Base-by-base conservation (phyloP, 1,140 invertebrate genomes). In the Papilio glaucus region DNA sequence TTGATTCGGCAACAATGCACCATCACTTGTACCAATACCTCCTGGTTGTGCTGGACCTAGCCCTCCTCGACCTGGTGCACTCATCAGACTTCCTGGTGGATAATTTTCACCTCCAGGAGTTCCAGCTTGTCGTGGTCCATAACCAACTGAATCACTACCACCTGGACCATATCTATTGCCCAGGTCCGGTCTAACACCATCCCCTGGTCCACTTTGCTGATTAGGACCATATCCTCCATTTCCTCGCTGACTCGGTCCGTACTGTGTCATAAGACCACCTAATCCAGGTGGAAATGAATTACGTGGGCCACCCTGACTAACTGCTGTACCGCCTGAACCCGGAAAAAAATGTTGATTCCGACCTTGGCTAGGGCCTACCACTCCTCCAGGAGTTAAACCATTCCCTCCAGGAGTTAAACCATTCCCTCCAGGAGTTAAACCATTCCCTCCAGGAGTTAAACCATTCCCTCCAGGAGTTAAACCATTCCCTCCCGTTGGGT, bases 171-270 rank as follows among this genome's bases (percentile, higher is more conserved):
- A 63, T 15, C 60, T 29, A 18, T 57, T 65, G 4, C 73, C 73
- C 26, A 62, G 38, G 1, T 18, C 24, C 12, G 73, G 37, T 53
- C 73, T 74, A 41, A 49, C 45, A 70, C 37, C 13, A 26, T 13
- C 39, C 15, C 5, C n/a, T 33, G 26, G 21, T 49, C 13, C 53
- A 49, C 3, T 61, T 15, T 57, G 33, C 12, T 63, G 26, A 33
- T 70, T 72, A 39, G 39, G 33, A 26, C 53, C 42, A 37, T 60
- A 65, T 15, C 29, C 61, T 41, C 63, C 26, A 71, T 29, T 61
- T 61, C 18, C 37, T 18, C 26, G 39, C 15, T 62, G 60, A 57
- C 72, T 72, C 9, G 79, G 74, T 37, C 71, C 73, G 65, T 74
- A 67, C 21, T 15, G 10, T 42, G 63, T 18, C 12, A 18, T 21